Conservation (phyloP, 2,888 invertebrate species). For the Hirtodrosophila histrioides region DNA sequence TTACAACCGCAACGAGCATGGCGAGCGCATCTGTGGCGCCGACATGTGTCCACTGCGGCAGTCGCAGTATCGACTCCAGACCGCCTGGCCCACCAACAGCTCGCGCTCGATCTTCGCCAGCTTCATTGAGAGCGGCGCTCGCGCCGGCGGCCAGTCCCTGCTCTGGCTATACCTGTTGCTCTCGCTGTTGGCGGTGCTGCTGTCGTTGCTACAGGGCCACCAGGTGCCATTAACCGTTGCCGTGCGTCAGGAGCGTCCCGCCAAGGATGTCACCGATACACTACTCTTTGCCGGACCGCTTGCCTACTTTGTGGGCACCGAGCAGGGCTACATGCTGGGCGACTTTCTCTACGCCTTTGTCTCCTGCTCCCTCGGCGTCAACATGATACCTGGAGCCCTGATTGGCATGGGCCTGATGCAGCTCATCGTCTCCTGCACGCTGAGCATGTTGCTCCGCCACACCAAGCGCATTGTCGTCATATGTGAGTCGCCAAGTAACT, state of each 20-base stretch:
- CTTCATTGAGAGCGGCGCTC: constrained; percentile 77
- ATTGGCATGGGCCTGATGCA: constrained; percentile 90
- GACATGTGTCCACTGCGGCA: constrained; percentile 85
- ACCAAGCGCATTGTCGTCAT: constrained; percentile 90
- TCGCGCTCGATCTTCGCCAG: constrained; percentile 67
- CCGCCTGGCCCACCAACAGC: constrained; percentile 23
- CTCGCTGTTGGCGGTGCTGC: constrained; percentile 84
- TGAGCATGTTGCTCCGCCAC: constrained; percentile 91
- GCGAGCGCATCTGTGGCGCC: constrained; percentile 86
- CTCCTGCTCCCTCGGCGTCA: constrained; percentile 91
- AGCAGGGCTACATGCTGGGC: constrained; percentile 93
- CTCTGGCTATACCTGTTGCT: constrained; percentile 84
- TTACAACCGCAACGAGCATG: constrained; percentile 86
- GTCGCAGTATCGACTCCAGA: constrained; percentile 6
- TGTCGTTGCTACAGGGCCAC: constrained; percentile 80
- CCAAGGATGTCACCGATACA: constrained; percentile 85
- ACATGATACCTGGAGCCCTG: constrained; percentile 90
- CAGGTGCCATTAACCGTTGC: constrained; percentile 84
- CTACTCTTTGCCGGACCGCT: constrained; percentile 90
- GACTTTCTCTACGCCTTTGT: constrained; percentile 94
- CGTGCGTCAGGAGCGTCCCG: constrained; percentile 84
- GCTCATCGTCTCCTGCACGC: constrained; percentile 90
- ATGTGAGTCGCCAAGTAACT: constrained; percentile 84
- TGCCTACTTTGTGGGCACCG: constrained; percentile 92
- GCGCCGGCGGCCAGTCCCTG: constrained; percentile 76